Base-by-base conservation (phyloP, 92 coral and sea anemone genomes). In the Phymanthus crucifer region DNA sequence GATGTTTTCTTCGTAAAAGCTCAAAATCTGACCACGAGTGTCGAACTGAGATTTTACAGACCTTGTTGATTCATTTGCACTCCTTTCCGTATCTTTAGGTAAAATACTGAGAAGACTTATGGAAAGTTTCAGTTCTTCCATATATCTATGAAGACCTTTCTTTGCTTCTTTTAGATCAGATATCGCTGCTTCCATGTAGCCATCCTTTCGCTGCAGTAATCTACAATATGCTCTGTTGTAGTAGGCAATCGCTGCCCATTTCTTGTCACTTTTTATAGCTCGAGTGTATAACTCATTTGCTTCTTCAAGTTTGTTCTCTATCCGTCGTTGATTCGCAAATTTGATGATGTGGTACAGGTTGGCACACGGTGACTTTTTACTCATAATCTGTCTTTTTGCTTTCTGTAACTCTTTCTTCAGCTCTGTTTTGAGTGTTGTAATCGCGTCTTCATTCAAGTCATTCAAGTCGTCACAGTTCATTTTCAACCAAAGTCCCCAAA, bases 401-500 rank as follows among this genome's bases (percentile, higher is more conserved):
- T n/a, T 19, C 1, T n/a, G n/a, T 32, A 37, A 43, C 26, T 33
- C 84, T 17, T 29, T n/a, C 16, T 32, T 19, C 70, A 80, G 43
- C 3, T 71, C 65, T 14, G 3, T 11, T 72, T 70, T 52, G 43
- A 80, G 72, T 45, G n/a, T 72, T 27, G 9, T 46, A 72, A 45
- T 68, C 26, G 40, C 34, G 47, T 36, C 26, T 36, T 2, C 17
- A 16, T 40, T n/a, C 27, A 43, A 46, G 19, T 45, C 37, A 9
- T 79, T 74, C 66, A 66, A 27, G 38, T 80, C 6, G 23, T 72
- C 84, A 45, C 50, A 70, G 17, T 48, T 80, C 43, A 64, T 80
- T 37, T 80, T 66, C 67, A 80, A 72, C 84, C 84, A 80, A 18
- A 80, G 36, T 21, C 76, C 84, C 84, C 84, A 80, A 40, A 70